Percentiles rank a stretch among this genome's conserved stretches.
phyloP scores from a whole-genome alignment of 2,888 invertebrate genomes.

The Lasioglossum oenotherae region DNA sequence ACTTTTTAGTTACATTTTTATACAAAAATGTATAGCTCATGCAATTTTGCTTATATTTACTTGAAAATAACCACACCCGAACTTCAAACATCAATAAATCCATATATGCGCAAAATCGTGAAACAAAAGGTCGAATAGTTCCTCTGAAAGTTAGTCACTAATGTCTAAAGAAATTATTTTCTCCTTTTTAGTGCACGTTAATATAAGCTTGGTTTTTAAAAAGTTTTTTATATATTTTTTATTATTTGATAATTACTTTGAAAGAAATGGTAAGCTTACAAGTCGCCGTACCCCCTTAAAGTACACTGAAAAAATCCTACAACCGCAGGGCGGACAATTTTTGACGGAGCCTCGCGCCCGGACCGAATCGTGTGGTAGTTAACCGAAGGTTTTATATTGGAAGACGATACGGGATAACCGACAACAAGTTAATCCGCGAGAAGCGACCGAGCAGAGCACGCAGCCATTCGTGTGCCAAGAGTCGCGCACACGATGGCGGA shows the following conservation, averaged over 20 bases:
- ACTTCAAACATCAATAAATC: background rate
- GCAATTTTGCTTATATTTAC: background rate
- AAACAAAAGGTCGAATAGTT: background rate
- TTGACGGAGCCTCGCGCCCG: background rate
- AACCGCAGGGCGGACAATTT: background rate
- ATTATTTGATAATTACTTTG: too few species aligned
- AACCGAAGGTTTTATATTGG: constrained; percentile 24
- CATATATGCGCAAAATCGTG: background rate
- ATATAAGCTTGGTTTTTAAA: too few species aligned
- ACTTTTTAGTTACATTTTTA: too few species aligned
- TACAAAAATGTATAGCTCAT: too few species aligned
- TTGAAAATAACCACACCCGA: background rate
- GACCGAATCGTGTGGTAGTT: background rate
- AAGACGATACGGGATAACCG: constrained; percentile 36
- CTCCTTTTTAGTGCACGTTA: too few species aligned
- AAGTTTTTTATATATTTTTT: too few species aligned
- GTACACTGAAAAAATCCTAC: background rate
- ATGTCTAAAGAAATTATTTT: too few species aligned
- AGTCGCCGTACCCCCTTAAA: background rate
- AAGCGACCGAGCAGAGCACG: constrained; percentile 26
- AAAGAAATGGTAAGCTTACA: background rate
- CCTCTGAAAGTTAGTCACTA: too few species aligned
- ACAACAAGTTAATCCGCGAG: constrained; percentile 47
- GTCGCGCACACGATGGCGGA: constrained; percentile 59
- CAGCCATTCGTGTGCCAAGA: constrained; percentile 57